Evolutionary conservation across 2,888 invertebrate species (phyloP), one percentile per base, ranked within the genome.

Genomic region (Aproaerema taeniolella): DNA sequence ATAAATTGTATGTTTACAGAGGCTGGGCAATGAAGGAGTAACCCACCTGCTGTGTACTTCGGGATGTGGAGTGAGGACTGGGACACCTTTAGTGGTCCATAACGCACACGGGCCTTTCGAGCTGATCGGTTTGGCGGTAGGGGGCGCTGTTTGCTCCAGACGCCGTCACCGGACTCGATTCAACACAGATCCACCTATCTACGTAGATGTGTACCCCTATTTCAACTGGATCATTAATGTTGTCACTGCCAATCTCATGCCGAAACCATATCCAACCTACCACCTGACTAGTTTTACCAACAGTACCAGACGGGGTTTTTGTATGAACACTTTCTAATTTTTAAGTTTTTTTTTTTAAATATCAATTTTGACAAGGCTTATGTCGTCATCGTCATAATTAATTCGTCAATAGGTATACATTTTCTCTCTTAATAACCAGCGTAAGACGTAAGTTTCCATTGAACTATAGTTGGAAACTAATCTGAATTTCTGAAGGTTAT

Each of bases 171-270:
- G 24, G n/a, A n/a, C n/a, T n/a, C n/a, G 35, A 2, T 11, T 36
- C 13, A 36, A 36, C 10, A 14, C 35, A 1, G 24, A 36, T 6
- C 35, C 35, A 1, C 35, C 35, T n/a, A 16, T 36, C 13, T 36
- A 36, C 16, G 28, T 36, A n/a, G 35, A 36, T 12, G 20, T 36
- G 1, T 36, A 16, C 16, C 35, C 35, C 1, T 36, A 36, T 16
- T 8, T 11, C 6, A 14, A 14, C 2, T 36, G 35, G 35, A 36
- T 36, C 2, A 10, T 24, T 1, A 36, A 36, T 7, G 28, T 28
- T 9, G 9, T 36, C 16, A 36, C 35, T 3, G 35, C 35, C 6
- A 26, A 36, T 10, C 5, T 36, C 6, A 14, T 36, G 16, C 35
- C 35, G 1, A 6, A 8, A 11, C 35, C 35, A 1, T 36, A 36